phyloP scores from a whole-genome alignment of 1,140 invertebrate species.

The Pararge aegeria region DNA sequence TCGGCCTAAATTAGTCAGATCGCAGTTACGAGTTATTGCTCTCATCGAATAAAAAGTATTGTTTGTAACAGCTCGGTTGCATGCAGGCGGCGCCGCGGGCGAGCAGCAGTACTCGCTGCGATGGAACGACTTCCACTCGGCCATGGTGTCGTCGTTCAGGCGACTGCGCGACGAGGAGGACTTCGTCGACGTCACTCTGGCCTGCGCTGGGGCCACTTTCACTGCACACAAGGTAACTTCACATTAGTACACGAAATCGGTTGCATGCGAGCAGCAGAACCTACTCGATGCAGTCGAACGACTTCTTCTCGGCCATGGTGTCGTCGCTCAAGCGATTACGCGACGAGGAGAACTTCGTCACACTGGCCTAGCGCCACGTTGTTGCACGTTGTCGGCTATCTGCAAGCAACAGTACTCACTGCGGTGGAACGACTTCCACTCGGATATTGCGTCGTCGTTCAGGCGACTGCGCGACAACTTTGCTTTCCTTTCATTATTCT shows the following conservation, averaged over 20 bases:
- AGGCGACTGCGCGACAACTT: slow-evolving; percentile 90
- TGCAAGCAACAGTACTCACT: slow-evolving; percentile 93
- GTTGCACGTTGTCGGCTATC: slow-evolving; percentile 61
- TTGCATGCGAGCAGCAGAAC: too few species aligned
- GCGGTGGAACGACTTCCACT: slow-evolving; percentile 96
- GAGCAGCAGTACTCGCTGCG: slow-evolving; percentile 95
- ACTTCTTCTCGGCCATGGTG: too few species aligned
- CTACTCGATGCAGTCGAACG: too few species aligned
- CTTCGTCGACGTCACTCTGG: slow-evolving; percentile 95
- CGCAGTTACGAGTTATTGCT: too few species aligned
- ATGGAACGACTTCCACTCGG: slow-evolving; percentile 96
- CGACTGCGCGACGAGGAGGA: slow-evolving; percentile 91
- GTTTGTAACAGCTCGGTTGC: slow-evolving; percentile 30
- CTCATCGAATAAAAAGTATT: neutral
- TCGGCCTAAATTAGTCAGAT: too few species aligned
- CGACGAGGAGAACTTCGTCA: too few species aligned
- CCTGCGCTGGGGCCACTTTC: slow-evolving; percentile 93
- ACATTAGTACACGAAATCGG: neutral
- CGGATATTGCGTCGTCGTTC: slow-evolving; percentile 93
- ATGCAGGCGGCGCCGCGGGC: slow-evolving; percentile 66
- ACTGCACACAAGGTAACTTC: slow-evolving; percentile 90
- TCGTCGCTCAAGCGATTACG: too few species aligned
- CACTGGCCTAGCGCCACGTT: too few species aligned
- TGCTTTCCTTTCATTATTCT: too few species aligned
- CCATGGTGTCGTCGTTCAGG: slow-evolving; percentile 92